Base-by-base conservation (phyloP, 2,797 vertebrate genomes). In the Neomorphus geoffroyi region DNA sequence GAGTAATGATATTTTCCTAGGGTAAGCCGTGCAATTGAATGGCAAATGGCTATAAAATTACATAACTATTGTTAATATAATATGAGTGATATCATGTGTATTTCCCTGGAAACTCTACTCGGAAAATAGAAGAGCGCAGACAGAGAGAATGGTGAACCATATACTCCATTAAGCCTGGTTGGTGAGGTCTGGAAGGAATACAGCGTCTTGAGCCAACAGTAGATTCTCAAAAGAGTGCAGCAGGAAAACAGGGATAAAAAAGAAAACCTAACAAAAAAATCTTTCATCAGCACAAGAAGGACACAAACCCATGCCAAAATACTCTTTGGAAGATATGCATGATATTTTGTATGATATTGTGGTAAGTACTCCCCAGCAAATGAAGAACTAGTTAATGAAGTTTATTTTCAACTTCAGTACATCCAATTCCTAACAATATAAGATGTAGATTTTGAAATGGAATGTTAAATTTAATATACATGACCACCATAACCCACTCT, bases 121-220 rank as follows among this genome's bases (percentile, higher is more conserved):
- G 65, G 54, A 54, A 77, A 67, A 81, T 33, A 39, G 14, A 77
- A 65, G 32, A 45, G 26, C 48, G 66, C 13, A 39, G 37, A 51
- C 15, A 28, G 19, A 32, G 27, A 70, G 30, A 53, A 74, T 35
- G 22, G 9, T 69, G 56, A 57, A 69, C 30, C 2, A 1, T 51
- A 45, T 73, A 22, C 15, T 75, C 30, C 26, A 18, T 1, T 64
- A 69, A 58, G 33, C 28, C 33, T 56, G 23, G 24, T 27, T 5
- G 8, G 27, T 43, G 46, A 35, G 18, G 33, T 80, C 27, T 60
- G 64, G 46, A 88, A 80, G 51, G 64, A 85, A 77, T 10, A n/a
- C 0, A 2, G 28, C 2, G 0, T 60, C 70, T 61, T 27, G 11
- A 81, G 30, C 28, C 48, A 77, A 24, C 0, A 3, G n/a, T 33